Evolutionary conservation across 1,140 invertebrate species (phyloP).

Genomic region (Pemphigus obesinymphae): DNA sequence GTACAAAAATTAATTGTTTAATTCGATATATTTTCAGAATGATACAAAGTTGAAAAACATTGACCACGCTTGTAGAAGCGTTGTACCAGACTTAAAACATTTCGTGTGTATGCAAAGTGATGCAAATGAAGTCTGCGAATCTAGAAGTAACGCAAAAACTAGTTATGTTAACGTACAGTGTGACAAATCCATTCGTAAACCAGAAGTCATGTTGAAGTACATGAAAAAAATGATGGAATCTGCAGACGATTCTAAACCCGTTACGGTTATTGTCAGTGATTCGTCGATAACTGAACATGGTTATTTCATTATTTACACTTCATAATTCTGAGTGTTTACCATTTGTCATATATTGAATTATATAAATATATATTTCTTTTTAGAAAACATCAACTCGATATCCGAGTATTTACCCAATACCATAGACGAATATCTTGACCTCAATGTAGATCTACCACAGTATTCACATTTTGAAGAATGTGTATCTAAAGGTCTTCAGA

Average conservation of each 20-base stretch:
- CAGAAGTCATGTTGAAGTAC: neutral
- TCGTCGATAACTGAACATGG: neutral
- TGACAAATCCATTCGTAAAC: conserved; percentile 1
- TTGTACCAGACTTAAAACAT: conserved; percentile 11
- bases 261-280: neutral
- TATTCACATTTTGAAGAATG: conserved; percentile 10
- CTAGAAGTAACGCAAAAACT: neutral
- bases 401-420: conserved; percentile 14
- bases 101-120: conserved; percentile 38
- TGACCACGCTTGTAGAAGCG: neutral
- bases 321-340: too few species aligned
- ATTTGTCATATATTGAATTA: too few species aligned
- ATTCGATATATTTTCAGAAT: neutral
- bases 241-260: neutral
- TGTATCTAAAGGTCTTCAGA: conserved; percentile 6
- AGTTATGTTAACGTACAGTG: conserved; percentile 11
- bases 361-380: neutral
- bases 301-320: neutral
- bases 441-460: conserved; percentile 4
- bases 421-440: neutral
- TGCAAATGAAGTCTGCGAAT: conserved; percentile 28
- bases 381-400: neutral
- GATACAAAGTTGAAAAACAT: neutral
- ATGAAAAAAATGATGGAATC: neutral
- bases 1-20: neutral